Conservation (phyloP, 2,113 vertebrate species). For the Ginglymostoma cirratum region DNA sequence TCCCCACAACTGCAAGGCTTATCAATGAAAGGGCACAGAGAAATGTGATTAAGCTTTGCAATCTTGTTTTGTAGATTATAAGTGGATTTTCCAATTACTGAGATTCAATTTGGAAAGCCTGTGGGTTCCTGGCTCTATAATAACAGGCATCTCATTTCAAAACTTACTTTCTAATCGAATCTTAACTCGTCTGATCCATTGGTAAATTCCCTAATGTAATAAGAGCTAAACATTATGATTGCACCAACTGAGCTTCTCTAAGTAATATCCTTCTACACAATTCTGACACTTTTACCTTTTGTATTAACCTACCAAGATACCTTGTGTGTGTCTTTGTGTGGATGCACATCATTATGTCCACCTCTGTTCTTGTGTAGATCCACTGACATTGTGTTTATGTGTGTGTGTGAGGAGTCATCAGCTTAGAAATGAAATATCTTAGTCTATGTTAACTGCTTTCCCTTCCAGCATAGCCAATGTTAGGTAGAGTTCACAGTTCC, state of each 20-base stretch:
- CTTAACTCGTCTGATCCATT: conserved; percentile 11
- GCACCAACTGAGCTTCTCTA: neutral
- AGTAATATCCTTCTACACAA: neutral
- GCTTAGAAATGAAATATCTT: neutral
- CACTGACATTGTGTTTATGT: neutral
- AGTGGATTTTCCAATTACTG: conserved; percentile 30
- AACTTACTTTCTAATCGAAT: conserved; percentile 1
- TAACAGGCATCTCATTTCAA: conserved; percentile 16
- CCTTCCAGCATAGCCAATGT: neutral
- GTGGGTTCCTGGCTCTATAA: conserved; percentile 9
- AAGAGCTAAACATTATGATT: neutral
- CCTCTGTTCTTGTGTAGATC: too few species aligned
- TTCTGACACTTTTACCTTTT: neutral
- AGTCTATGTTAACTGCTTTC: neutral
- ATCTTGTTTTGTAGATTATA: conserved; percentile 22
- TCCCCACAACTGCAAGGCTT: neutral
- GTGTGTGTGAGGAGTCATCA: neutral
- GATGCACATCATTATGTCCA: neutral
- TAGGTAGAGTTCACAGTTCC: neutral
- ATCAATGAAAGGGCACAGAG: neutral
- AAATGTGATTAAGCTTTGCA: neutral
- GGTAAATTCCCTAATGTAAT: conserved; percentile 32
- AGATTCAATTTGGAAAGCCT: conserved; percentile 7
- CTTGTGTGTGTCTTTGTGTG: neutral
- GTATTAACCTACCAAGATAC: neutral